Evolutionary conservation across 2,888 invertebrate species (phyloP).

Genomic region (Hydrotaea cyrtoneurina): DNA sequence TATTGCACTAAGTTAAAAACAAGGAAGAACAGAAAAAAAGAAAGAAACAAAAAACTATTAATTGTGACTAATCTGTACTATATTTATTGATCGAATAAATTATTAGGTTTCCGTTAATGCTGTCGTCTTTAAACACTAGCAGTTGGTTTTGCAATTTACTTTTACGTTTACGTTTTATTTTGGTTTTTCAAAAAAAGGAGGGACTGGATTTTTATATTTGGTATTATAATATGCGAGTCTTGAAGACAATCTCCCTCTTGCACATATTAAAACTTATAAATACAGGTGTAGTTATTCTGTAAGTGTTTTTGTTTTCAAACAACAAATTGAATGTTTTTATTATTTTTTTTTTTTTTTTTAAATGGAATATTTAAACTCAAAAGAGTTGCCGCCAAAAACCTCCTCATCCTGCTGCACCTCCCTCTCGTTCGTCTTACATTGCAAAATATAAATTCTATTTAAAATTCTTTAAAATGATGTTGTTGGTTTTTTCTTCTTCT

Average conservation of each 20-base stretch:
- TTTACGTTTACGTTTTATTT: background rate
- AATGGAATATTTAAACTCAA: slow-evolving; percentile 61
- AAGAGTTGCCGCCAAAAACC: slow-evolving; percentile 24
- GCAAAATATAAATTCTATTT: slow-evolving; percentile 39
- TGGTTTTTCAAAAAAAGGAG: slow-evolving; percentile 11
- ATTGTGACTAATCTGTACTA: slow-evolving; percentile 17
- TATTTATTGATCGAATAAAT: background rate
- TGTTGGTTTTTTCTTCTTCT: no score
- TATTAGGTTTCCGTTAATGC: no score
- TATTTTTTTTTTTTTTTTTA: slow-evolving; percentile 34
- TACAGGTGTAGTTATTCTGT: slow-evolving; percentile 22
- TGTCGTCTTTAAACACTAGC: background rate
- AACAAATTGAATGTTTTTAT: slow-evolving; percentile 48
- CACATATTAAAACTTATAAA: slow-evolving; percentile 8
- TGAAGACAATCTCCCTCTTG: background rate
- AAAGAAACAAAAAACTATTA: slow-evolving; percentile 43
- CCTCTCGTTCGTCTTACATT: background rate
- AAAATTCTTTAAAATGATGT: slow-evolving; percentile 43
- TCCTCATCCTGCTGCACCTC: background rate
- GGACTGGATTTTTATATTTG: slow-evolving; percentile 21
- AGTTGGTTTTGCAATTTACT: background rate
- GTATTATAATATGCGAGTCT: background rate
- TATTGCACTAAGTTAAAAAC: slow-evolving; percentile 67
- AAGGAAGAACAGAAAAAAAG: background rate
- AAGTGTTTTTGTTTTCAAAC: slow-evolving; percentile 31